Percentiles rank a stretch among this genome's conserved stretches.
Conservation (phyloP, 1,140 invertebrate genomes). For the Liolophura sinensis region DNA sequence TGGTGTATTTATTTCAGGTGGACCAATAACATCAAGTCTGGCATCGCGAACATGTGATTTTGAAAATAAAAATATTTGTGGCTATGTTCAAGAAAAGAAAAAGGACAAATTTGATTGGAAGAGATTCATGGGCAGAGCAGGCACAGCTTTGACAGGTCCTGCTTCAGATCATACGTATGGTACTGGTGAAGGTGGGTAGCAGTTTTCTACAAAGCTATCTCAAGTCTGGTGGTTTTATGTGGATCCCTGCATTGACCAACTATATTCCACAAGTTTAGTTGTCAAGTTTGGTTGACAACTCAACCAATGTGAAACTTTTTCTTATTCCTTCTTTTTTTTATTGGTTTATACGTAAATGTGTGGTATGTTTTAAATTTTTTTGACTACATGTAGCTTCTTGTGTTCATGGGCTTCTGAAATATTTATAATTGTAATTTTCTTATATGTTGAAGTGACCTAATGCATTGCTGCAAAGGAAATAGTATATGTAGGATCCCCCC, state of each 20-base stretch:
- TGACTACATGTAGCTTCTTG: too few relatives aligned
- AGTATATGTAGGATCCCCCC: too few relatives aligned
- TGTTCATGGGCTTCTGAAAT: too few relatives aligned
- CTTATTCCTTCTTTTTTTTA: not conserved
- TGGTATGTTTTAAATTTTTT: too few relatives aligned
- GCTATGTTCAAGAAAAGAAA: conserved; percentile 26
- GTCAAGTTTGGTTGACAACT: too few relatives aligned
- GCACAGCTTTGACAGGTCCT: conserved; percentile 17
- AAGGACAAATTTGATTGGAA: conserved; percentile 16
- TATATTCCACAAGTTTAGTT: not conserved
- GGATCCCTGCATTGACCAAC: conserved; percentile 28
- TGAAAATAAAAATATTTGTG: conserved; percentile 15
- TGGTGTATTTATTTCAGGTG: not conserved
- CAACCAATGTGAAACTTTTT: not conserved
- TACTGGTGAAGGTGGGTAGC: conserved; percentile 16
- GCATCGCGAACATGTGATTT: conserved; percentile 12
- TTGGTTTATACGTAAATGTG: not conserved
- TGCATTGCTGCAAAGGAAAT: too few relatives aligned
- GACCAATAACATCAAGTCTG: not conserved
- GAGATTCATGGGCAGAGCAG: conserved; percentile 7
- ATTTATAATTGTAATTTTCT: too few relatives aligned
- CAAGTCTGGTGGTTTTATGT: conserved; percentile 4
- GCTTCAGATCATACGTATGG: conserved; percentile 31
- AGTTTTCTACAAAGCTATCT: not conserved
- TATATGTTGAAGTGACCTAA: too few relatives aligned